Evolutionary conservation across 2,113 vertebrate genomes (phyloP), one percentile per base, ranked within the genome.

Genomic region (Ailurus styani): DNA sequence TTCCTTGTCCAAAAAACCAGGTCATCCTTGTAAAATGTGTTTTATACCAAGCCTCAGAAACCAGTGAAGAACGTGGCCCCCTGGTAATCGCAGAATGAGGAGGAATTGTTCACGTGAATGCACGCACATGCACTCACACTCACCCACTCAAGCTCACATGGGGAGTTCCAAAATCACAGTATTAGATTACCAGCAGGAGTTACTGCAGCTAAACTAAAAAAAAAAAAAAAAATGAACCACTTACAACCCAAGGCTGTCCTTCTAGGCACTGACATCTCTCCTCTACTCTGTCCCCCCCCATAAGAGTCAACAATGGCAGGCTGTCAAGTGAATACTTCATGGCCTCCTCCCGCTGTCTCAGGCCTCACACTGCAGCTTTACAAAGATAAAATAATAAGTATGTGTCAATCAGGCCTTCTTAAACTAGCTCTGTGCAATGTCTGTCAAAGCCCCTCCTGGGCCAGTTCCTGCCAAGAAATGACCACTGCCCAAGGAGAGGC

Each of bases 381-480:
- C 85, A 55, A 73, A 94, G 97, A 97, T 97, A 95, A 96, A 98
- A 89, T 93, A 93, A 90, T 94, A 83, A 94, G 90, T 68, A n/a
- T 1, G 6, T 75, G 91, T 89, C 96, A 90, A 15, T 83, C 95
- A 86, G 81, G 64, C 84, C 89, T 90, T 88, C 96, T 62, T 88
- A 29, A 81, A 72, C 42, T 8, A 90, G 94, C 85, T 96, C 97
- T 97, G 95, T 31, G 70, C 81, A 83, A 45, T 42, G 62, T 97
- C 96, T 98, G 93, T 73, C 93, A 96, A 82, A 72, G 75, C 31
- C 81, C 93, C 88, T 95, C 94, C 94, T 42, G 64, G 81, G 85
- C 85, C 85, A 88, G 57, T n/a, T 94, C 62, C 95, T 91, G 97
- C 90, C 97, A 97, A 88, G 66, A 96, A 96, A 97, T 94, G 29